These are phyloP conservation scores for Suncus etruscus DNA, from an alignment of 2,113 vertebrate species.

Conservation along the genomic window DNA sequence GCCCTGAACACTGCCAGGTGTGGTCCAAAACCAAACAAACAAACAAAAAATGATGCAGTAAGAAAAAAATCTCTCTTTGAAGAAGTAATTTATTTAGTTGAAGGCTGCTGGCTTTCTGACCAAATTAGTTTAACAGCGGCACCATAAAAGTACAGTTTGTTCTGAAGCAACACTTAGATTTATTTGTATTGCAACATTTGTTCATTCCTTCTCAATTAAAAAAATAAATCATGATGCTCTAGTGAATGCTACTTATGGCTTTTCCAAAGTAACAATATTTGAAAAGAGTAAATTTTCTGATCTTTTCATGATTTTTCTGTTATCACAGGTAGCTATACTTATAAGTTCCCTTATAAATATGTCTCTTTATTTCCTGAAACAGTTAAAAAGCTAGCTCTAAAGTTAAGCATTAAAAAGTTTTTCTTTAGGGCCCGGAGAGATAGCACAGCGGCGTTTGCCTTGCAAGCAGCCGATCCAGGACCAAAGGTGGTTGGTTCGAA, in stretches of 20 bases:
- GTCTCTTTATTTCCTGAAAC: constrained; percentile 61
- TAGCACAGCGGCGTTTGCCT: too few relatives aligned
- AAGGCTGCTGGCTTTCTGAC: constrained; percentile 52
- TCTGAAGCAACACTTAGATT: constrained; percentile 50
- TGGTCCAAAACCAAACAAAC: too few relatives aligned
- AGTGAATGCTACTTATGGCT: constrained; percentile 37
- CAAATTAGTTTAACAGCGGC: constrained; percentile 52
- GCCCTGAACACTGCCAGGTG: too few relatives aligned
- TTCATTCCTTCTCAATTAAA: constrained; percentile 39
- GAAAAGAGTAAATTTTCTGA: constrained; percentile 54
- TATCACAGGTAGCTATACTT: background rate
- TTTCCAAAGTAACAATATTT: constrained; percentile 66
- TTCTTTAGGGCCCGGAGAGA: too few relatives aligned
- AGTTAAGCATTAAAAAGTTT: constrained; percentile 44
- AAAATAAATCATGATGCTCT: constrained; percentile 38
- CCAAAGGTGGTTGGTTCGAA: too few relatives aligned
- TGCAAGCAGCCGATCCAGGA: too few relatives aligned
- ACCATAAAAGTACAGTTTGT: constrained; percentile 54
- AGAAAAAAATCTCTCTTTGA: constrained; percentile 41
- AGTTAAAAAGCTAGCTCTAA: constrained; percentile 39
- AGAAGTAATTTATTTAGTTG: constrained; percentile 33
- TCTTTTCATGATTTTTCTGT: constrained; percentile 10
- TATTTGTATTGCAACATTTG: constrained; percentile 50
- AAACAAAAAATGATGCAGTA: background rate
- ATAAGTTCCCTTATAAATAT: constrained; percentile 1